Evolutionary conservation across 2,888 invertebrate genomes (phyloP), one percentile per base, ranked within the genome.

Genomic region (Augochlorella aurata): DNA sequence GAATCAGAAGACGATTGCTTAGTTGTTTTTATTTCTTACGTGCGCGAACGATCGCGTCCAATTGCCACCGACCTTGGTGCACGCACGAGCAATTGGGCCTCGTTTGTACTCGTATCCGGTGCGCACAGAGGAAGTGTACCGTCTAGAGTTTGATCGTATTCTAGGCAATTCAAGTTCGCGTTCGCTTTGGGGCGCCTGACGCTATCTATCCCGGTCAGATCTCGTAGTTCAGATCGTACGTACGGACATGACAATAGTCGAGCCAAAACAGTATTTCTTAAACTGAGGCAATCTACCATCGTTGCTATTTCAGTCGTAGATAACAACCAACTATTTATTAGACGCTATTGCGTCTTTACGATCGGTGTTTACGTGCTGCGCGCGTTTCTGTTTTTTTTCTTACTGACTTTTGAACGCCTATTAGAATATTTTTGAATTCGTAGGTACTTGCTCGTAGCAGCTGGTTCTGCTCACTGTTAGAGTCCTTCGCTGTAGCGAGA

Each of bases 21-120:
- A 16, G 24, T 50, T 38, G 47, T 21, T 67, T 29, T 58, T 50
- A 49, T 16, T 61, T n/a, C n/a, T 77, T 24, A 44, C 29, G 38
- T 2, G n/a, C 18, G 65, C 10, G 18, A 74, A 49, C 77, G 74
- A 82, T 82, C 70, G 73, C 29, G 77, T 82, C 24, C 82, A 82
- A 74, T 77, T 76, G 52, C 65, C 14, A 18, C 2, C 21, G 70
- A 16, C 81, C 77, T 82, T 81, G 81, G 52, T 54, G 66, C 70
- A 44, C n/a, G 65, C 58, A 45, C 52, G 18, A 45, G 24, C 65
- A 66, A 61, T 81, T 73, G 69, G 29, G 18, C 16, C 49, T 68
- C 54, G 69, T 68, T 65, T 14, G 16, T 49, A 44, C 52, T 21
- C 38, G 24, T n/a, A 3, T 14, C n/a, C 54, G n/a, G 14, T 12